phyloP scores from a whole-genome alignment of 2,888 invertebrate species.

The Ligdia adustata region DNA sequence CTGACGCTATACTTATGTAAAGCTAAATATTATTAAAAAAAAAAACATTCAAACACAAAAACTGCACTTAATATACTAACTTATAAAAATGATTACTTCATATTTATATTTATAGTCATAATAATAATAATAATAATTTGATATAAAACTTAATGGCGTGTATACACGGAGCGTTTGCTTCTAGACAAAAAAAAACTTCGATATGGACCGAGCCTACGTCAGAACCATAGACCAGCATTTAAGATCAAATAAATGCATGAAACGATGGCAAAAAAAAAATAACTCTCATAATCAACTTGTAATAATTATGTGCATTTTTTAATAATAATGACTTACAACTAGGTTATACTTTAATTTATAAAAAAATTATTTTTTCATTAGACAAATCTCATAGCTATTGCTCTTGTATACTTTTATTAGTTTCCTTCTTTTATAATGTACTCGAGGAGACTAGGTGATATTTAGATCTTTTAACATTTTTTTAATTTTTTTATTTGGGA shows the following conservation, averaged over 20 bases:
- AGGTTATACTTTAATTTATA: slow-evolving; percentile 9
- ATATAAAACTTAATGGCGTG: slow-evolving; percentile 21
- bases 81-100: slow-evolving; percentile 3
- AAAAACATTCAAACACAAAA: slow-evolving; percentile 12
- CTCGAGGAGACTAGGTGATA: slow-evolving; percentile 17
- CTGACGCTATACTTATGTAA: background rate
- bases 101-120: background rate
- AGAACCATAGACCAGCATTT: slow-evolving; percentile 11
- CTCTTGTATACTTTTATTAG: slow-evolving; percentile 17
- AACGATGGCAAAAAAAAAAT: slow-evolving; percentile 24
- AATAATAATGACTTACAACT: slow-evolving; percentile 20
- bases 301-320: slow-evolving; percentile 24
- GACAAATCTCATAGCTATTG: slow-evolving; percentile 24
- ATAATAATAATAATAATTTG: slow-evolving; percentile 1
- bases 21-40: slow-evolving; percentile 9
- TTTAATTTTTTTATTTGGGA: background rate
- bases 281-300: slow-evolving; percentile 8
- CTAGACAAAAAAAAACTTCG: background rate
- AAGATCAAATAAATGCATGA: slow-evolving; percentile 27
- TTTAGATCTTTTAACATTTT: too few relatives aligned
- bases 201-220: background rate
- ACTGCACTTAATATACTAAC: slow-evolving; percentile 1
- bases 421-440: slow-evolving; percentile 4
- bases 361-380: slow-evolving; percentile 18
- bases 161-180: slow-evolving; percentile 3